Base-by-base conservation (phyloP, 1,140 invertebrate species). In the Eriosoma lanigerum region DNA sequence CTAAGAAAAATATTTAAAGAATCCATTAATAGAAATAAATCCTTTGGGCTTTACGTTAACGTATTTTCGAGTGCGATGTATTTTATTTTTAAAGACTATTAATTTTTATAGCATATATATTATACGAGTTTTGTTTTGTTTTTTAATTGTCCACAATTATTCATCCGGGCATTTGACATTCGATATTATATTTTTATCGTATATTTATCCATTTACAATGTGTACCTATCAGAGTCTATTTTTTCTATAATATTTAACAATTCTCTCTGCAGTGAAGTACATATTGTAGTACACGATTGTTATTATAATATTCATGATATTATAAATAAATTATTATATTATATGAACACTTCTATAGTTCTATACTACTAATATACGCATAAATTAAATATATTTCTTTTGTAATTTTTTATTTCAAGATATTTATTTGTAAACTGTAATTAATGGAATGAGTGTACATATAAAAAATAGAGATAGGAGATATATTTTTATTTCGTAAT, bases 41-140 rank as follows among this genome's bases (percentile, higher is more conserved):
- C 15, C 32, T 48, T 68, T 68, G 32, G 32, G 32, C 8, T 38
- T 48, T 48, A 68, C 24, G 44, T 26, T 68, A 68, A 68, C 24
- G 66, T 46, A n/a, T 68, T 46, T 48, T 26, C 44, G 44, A 48
- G 66, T 26, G 15, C 66, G 66, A 68, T 68, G 38, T 48, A 9
- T 48, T 48, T 48, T 68, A 12, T 48, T 68, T 48, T 48, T 17
- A 48, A 68, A 68, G 66, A 68, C 66, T 68, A 68, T 68, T 68
- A 68, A 38, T 68, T 68, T 68, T 68, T 68, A 68, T 68, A 46
- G 64, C n/a, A 15, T 46, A 44, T 13, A 44, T 66, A 8, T 12
- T 64, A 21, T 46, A 21, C 38, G 12, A 10, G 66, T 68, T 68
- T 68, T 48, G 48, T 68, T 68, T 48, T 24, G 44, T 48, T 68